phyloP scores from a whole-genome alignment of 1,140 invertebrate species.

The Pomacea maculata region DNA sequence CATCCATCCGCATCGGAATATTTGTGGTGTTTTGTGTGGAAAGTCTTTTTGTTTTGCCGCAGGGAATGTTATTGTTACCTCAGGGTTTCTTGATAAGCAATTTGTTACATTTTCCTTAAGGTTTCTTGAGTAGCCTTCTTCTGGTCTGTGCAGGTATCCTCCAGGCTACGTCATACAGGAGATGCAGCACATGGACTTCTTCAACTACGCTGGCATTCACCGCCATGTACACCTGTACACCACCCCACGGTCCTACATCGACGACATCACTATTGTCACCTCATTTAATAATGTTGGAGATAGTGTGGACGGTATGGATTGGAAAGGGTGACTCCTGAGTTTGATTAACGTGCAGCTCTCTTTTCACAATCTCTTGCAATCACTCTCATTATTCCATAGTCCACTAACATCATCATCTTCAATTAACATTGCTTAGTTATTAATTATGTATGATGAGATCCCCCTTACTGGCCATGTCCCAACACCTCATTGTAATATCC shows the following conservation, averaged over 20 bases:
- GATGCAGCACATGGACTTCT: constrained; percentile 96
- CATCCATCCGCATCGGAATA: background rate
- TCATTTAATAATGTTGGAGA: constrained; percentile 37
- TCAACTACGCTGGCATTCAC: constrained; percentile 97
- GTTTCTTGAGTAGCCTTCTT: no score
- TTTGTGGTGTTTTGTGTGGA: no score
- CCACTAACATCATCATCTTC: no score
- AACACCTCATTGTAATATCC: no score
- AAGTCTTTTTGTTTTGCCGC: no score
- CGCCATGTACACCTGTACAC: constrained; percentile 88
- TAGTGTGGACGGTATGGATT: constrained; percentile 6
- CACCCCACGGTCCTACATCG: constrained; percentile 82
- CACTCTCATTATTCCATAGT: no score
- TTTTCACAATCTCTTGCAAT: no score
- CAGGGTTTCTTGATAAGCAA: background rate
- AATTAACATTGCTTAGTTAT: no score
- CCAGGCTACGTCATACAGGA: constrained; percentile 77
- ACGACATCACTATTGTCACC: constrained; percentile 84
- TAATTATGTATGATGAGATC: no score
- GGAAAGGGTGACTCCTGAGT: background rate
- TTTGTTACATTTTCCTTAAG: no score
- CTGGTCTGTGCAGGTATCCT: constrained; percentile 69
- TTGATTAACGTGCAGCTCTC: background rate
- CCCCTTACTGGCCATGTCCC: no score
- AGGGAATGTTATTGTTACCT: no score